Conservation (phyloP, 2,113 vertebrate species). For the Lucifuga dentata region DNA sequence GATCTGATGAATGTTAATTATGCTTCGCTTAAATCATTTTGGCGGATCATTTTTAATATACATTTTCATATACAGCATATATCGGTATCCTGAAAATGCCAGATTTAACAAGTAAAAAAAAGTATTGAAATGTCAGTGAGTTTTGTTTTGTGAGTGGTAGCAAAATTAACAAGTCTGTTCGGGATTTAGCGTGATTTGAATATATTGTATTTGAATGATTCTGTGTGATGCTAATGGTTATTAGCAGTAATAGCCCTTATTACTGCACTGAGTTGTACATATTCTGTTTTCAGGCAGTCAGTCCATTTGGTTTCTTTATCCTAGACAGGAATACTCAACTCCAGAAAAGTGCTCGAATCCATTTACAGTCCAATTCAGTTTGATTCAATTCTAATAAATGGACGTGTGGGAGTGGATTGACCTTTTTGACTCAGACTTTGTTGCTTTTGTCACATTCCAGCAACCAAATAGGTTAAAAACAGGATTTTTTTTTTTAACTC, state of each 20-base stretch:
- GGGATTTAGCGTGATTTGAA: background rate
- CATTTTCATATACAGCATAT: too few species aligned
- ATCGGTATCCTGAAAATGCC: background rate
- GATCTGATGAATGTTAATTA: background rate
- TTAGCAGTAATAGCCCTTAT: constrained; percentile 23
- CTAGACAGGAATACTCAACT: constrained; percentile 26
- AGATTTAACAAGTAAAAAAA: too few species aligned
- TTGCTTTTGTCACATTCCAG: constrained; percentile 10
- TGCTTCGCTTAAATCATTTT: too few species aligned
- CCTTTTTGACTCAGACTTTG: constrained; percentile 15
- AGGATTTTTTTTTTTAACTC: constrained; percentile 12
- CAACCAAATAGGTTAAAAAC: background rate
- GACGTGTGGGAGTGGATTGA: constrained; percentile 25
- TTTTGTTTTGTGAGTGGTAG: background rate
- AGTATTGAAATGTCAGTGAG: too few species aligned
- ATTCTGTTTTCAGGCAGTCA: constrained; percentile 27
- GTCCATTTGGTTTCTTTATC: constrained; percentile 32
- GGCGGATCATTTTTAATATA: too few species aligned
- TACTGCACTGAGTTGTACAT: constrained; percentile 13
- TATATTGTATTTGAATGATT: background rate
- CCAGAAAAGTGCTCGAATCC: constrained; percentile 41
- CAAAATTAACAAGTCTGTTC: background rate
- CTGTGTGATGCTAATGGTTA: constrained; percentile 8
- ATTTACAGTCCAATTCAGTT: constrained; percentile 39
- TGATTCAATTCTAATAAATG: constrained; percentile 46